These are phyloP conservation scores for Pipra filicauda DNA, from an alignment of 2,113 vertebrate genomes.

Conservation along the genomic window DNA sequence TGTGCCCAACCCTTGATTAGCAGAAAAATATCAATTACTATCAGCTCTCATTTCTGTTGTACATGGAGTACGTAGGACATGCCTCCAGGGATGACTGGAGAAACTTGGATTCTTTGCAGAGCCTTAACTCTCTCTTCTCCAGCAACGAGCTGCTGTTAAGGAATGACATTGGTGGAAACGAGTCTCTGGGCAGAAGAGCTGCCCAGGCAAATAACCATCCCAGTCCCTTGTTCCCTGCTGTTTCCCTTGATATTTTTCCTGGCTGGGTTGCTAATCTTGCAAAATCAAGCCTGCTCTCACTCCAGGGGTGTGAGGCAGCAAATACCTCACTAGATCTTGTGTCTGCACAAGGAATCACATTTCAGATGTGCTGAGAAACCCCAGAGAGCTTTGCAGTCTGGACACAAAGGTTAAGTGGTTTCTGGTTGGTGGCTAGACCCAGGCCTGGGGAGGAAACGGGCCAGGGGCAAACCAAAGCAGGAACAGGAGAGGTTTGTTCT, in stretches of 20 bases:
- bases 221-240: background rate
- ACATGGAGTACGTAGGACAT: background rate
- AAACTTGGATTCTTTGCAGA: background rate
- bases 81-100: background rate
- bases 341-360: background rate
- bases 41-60: background rate
- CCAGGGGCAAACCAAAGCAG: background rate
- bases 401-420: background rate
- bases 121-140: background rate
- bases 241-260: background rate
- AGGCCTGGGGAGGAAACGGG: background rate
- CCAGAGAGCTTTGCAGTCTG: background rate
- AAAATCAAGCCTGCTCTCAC: background rate
- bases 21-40: slow-evolving; percentile 2
- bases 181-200: background rate
- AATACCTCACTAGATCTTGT: background rate
- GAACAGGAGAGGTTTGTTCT: background rate
- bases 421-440: background rate
- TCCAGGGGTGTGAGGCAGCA: background rate
- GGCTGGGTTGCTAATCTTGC: background rate
- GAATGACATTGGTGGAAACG: background rate
- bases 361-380: background rate
- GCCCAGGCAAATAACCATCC: background rate
- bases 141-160: background rate
- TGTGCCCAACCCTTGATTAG: background rate